Evolutionary conservation across 2,888 invertebrate genomes (phyloP).

Genomic region (Aporophyla lueneburgensis): DNA sequence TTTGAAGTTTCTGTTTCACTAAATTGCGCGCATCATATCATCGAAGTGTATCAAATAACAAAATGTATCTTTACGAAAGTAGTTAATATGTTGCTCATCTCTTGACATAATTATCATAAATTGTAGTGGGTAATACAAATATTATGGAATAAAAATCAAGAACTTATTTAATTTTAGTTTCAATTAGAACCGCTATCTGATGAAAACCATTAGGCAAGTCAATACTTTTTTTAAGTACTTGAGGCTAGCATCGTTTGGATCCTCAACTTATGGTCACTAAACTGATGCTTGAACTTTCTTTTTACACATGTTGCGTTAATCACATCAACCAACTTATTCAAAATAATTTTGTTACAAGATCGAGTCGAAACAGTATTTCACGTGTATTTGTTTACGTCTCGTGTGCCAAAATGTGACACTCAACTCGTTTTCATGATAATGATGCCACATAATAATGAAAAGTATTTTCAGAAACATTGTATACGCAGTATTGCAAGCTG

Average conservation of each 20-base stretch:
- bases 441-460: neutral
- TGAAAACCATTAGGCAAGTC: slow-evolving; percentile 7
- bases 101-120: neutral
- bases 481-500: slow-evolving; percentile 1
- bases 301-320: slow-evolving; percentile 7
- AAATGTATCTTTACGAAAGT: neutral
- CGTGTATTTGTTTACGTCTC: slow-evolving; percentile 38
- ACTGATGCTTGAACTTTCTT: neutral
- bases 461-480: slow-evolving; percentile 16
- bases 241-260: neutral
- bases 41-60: slow-evolving; percentile 20
- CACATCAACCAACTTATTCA: slow-evolving; percentile 19
- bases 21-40: slow-evolving; percentile 18
- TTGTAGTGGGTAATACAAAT: neutral
- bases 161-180: slow-evolving; percentile 5
- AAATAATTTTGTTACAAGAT: slow-evolving; percentile 12
- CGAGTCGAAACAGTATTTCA: slow-evolving; percentile 17
- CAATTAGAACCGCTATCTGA: slow-evolving; percentile 2
- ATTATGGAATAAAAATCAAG: neutral
- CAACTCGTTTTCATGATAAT: slow-evolving; percentile 23
- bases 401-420: slow-evolving; percentile 33
- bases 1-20: slow-evolving; percentile 36
- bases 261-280: slow-evolving; percentile 10
- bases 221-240: slow-evolving; percentile 12
- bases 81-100: slow-evolving; percentile 1